Conservation (phyloP, 2,888 invertebrate genomes). For the Synergus itoensis region DNA sequence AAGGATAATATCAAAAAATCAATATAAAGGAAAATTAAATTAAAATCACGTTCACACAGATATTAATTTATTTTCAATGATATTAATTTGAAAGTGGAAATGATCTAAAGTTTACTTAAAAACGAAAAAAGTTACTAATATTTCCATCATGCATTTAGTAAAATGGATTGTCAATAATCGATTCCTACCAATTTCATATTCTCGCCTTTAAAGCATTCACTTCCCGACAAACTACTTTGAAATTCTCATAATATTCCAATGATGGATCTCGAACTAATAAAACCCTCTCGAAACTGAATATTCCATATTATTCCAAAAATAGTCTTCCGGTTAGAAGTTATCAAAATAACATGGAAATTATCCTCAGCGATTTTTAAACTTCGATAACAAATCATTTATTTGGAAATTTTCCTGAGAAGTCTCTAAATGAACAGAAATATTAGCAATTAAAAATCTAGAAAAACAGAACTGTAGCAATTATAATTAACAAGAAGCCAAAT, state of each 20-base stretch:
- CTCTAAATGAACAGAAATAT: too few species aligned
- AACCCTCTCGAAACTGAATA: neutral
- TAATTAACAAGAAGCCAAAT: neutral
- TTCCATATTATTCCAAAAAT: neutral
- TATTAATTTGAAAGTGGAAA: neutral
- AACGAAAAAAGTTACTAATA: neutral
- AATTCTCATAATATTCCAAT: neutral
- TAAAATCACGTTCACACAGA: neutral
- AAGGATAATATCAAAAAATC: conserved; percentile 2
- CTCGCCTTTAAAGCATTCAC: neutral
- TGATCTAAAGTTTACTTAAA: neutral
- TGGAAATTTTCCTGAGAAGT: too few species aligned
- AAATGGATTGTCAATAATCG: neutral
- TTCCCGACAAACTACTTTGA: neutral
- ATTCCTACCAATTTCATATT: neutral
- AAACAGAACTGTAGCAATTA: too few species aligned
- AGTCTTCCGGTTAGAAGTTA: neutral
- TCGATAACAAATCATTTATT: too few species aligned
- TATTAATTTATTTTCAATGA: too few species aligned
- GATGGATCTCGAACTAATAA: neutral
- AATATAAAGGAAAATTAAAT: neutral
- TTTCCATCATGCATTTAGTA: neutral
- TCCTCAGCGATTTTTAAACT: too few species aligned
- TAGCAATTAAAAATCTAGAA: too few species aligned
- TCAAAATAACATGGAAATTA: neutral